phyloP scores from a whole-genome alignment of 2,797 vertebrate genomes.

The Amphiprion clarkii region DNA sequence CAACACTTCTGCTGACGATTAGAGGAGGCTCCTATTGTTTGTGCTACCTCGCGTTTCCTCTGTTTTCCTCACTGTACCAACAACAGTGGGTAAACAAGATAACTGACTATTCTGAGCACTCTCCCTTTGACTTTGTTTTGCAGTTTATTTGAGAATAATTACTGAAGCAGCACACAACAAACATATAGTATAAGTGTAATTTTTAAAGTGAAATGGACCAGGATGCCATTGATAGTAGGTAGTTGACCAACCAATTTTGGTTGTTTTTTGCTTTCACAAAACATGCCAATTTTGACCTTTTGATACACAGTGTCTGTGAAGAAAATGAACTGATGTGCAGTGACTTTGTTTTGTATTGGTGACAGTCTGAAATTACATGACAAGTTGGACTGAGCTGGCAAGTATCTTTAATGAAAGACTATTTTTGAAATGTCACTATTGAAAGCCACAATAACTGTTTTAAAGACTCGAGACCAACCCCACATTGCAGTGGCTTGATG shows the following conservation, averaged over 20 bases:
- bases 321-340: not conserved
- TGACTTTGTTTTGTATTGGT: not conserved
- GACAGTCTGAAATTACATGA: constrained; percentile 1
- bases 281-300: not conserved
- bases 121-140: not conserved
- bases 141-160: not conserved
- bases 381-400: constrained; percentile 5
- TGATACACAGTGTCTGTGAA: not conserved
- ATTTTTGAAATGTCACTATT: constrained; percentile 28
- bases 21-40: constrained; percentile 41
- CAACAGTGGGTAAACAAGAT: not conserved
- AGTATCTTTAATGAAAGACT: not conserved
- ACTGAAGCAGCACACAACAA: not conserved
- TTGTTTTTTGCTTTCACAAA: too few relatives aligned
- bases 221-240: too few relatives aligned
- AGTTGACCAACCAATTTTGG: too few relatives aligned
- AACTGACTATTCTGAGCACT: not conserved
- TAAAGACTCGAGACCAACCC: constrained; percentile 44
- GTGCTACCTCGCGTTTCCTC: constrained; percentile 6
- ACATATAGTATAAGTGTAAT: not conserved
- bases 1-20: constrained; percentile 57
- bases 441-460: constrained; percentile 35
- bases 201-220: too few relatives aligned
- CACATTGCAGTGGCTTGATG: constrained; percentile 40
- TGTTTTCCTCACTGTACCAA: not conserved